These are phyloP conservation scores for Dendrolimus kikuchii DNA, from an alignment of 1,140 invertebrate genomes.

Conservation along the genomic window DNA sequence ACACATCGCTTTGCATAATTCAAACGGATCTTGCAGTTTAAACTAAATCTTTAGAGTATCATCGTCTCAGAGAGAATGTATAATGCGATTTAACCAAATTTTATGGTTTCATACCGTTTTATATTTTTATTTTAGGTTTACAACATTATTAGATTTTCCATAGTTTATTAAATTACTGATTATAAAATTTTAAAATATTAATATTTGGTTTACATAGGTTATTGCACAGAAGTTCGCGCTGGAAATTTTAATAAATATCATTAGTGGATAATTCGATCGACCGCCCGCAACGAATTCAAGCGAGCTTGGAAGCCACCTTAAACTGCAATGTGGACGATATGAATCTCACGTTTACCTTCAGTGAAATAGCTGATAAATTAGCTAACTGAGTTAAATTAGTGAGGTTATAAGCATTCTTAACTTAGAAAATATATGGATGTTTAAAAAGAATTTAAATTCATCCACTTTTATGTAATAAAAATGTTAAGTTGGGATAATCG, in stretches of 20 bases:
- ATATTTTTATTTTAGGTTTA: no score
- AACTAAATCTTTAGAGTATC: constrained; percentile 18
- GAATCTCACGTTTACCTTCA: constrained; percentile 59
- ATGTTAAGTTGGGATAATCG: no score
- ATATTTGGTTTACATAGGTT: no score
- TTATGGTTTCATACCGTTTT: not conserved
- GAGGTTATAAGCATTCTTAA: constrained; percentile 7
- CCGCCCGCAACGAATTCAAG: constrained; percentile 49
- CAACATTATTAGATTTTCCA: no score
- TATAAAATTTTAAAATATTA: no score
- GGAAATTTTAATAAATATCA: constrained; percentile 18
- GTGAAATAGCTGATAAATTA: constrained; percentile 68
- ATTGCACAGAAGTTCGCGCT: no score
- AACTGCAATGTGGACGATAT: constrained; percentile 49
- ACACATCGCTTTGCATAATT: constrained; percentile 17
- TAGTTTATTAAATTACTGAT: no score
- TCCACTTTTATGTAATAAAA: no score
- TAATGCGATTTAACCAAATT: constrained; percentile 3
- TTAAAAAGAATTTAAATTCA: no score
- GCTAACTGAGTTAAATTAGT: constrained; percentile 59
- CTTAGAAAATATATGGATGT: not conserved
- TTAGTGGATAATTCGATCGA: constrained; percentile 29
- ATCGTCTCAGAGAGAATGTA: not conserved
- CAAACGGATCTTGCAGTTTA: constrained; percentile 15
- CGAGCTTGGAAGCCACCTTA: constrained; percentile 31